Percentiles rank a stretch among this genome's conserved stretches.
Evolutionary conservation across 2,797 vertebrate species (phyloP).

Genomic region (Vultur gryphus): DNA sequence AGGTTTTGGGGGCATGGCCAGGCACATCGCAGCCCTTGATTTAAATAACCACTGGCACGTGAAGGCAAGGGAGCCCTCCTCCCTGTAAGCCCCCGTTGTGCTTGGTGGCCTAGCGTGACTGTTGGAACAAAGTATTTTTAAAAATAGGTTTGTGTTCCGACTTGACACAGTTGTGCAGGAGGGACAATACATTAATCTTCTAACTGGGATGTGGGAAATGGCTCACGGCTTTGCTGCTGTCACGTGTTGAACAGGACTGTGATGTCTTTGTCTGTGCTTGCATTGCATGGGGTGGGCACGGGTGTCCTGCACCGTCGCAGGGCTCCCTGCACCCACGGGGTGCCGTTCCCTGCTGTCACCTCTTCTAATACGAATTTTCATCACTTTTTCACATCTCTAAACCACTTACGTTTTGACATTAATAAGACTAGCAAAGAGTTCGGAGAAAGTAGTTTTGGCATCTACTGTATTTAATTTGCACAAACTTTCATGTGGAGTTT

Average conservation of each 20-base stretch:
- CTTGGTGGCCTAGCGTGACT: not conserved
- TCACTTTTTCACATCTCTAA: not conserved
- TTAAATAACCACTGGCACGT: not conserved
- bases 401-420: not conserved
- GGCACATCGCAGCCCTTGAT: not conserved
- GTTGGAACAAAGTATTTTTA: not conserved
- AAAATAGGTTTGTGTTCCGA: not conserved
- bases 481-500: conserved; percentile 56
- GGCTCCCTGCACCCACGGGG: not conserved
- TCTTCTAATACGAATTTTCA: not conserved
- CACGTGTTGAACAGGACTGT: fast-evolving
- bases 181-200: not conserved
- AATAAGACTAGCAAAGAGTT: not conserved
- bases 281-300: fast-evolving
- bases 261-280: not conserved
- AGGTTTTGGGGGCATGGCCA: not conserved
- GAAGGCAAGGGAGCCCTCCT: not conserved
- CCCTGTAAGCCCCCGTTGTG: not conserved
- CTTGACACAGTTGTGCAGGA: not conserved
- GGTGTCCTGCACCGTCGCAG: fast-evolving
- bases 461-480: conserved; percentile 30
- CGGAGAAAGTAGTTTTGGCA: not conserved
- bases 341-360: not conserved
- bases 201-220: not conserved
- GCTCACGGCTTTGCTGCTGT: not conserved